Base-by-base conservation (phyloP, 2,888 invertebrate genomes). In the Rhodophaea formosa region DNA sequence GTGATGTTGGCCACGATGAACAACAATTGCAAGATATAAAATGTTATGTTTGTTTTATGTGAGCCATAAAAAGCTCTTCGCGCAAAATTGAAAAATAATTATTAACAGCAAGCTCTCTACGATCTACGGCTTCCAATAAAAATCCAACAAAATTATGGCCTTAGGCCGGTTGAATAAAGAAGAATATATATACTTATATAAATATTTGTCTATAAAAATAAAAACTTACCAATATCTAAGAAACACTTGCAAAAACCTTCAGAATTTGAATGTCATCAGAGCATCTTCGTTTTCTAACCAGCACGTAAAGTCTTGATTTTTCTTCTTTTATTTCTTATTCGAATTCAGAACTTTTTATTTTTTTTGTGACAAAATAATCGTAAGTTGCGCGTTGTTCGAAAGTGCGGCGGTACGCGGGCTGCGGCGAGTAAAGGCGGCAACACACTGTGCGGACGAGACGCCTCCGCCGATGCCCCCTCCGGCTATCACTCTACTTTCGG, bases 401-500 rank as follows among this genome's bases (percentile, higher is more conserved):
- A 62, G 62, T 64, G 62, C 56, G 57, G 53, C 39, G 55, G 44
- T 74, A 74, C 78, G 75, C 89, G 83, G 69, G 83, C 79, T 80
- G 63, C 80, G 70, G 64, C 76, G 72, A 62, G 77, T 82, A 83
- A 82, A 80, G 83, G 78, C 84, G 75, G 80, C 77, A 72, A 80
- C 73, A 82, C 83, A 89, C 89, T 89, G 87, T 68, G 77, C 77
- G 79, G 70, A 60, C 68, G 71, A 59, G 60, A 68, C 69, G 69
- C 71, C 78, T 77, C 80, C 80, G 76, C 74, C 71, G 23, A 67
- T 76, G 77, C 82, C 86, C 84, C 84, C 84, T 75, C 84, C 83
- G 80, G 80, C 80, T 82, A 82, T 84, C 82, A 84, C 82, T 84
- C 84, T 82, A 86, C 88, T 88, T 87, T 89, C 84, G 82, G 84